A percentile compares a stretch with the other conserved stretches of the same genome.
Evolutionary conservation across 2,113 vertebrate species (phyloP).

Genomic region (Phaethon lepturus): DNA sequence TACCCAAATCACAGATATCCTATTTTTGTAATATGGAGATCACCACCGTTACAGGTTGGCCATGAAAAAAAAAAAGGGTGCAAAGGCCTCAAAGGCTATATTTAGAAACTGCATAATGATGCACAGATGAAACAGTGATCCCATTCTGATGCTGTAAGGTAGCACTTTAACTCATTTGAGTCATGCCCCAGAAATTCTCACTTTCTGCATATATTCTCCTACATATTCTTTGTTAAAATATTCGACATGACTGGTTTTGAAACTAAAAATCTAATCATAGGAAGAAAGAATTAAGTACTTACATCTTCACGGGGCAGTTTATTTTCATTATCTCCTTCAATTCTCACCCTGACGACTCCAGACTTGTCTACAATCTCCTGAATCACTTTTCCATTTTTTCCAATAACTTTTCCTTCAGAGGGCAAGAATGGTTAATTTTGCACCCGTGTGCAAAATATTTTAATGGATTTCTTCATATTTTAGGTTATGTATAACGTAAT

Average conservation of each 20-base stretch:
- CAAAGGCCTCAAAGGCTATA: rapidly evolving
- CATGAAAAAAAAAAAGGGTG: no score
- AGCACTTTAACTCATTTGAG: not conserved
- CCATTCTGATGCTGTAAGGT: not conserved
- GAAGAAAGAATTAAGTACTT: slow-evolving; percentile 53
- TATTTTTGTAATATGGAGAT: not conserved
- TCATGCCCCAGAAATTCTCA: not conserved
- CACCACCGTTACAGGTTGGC: not conserved
- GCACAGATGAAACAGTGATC: not conserved
- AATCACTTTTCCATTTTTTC: slow-evolving; percentile 89
- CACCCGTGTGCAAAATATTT: not conserved
- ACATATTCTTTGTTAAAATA: not conserved
- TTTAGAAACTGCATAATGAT: not conserved
- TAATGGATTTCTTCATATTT: not conserved
- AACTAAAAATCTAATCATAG: not conserved
- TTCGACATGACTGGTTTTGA: not conserved
- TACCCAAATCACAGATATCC: not conserved
- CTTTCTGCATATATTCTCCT: not conserved
- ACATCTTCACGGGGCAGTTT: slow-evolving; percentile 86
- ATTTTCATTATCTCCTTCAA: slow-evolving; percentile 88
- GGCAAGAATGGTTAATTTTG: slow-evolving; percentile 62
- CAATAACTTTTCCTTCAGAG: slow-evolving; percentile 87
- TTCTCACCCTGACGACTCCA: slow-evolving; percentile 86
- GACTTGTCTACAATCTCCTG: slow-evolving; percentile 89
- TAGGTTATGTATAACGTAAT: not conserved